A percentile compares a stretch with the other conserved stretches of the same genome.
Evolutionary conservation across 2,113 vertebrate genomes (phyloP).

Genomic region (Sceloporus undulatus): DNA sequence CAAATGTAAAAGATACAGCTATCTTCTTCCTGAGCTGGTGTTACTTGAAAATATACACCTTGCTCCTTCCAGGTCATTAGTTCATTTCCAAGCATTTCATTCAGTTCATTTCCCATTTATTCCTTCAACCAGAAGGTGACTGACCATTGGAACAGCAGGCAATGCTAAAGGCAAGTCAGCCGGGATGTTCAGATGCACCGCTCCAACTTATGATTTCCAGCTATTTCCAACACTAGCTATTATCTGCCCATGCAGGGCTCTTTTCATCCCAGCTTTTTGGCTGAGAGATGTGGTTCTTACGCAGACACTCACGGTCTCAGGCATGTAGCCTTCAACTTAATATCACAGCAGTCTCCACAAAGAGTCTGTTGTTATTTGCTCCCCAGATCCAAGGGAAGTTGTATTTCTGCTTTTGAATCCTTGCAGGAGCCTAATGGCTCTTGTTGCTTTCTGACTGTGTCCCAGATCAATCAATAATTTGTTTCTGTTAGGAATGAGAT

Average conservation of each 20-base stretch:
- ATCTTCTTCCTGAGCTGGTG: not conserved
- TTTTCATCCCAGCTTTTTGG: not conserved
- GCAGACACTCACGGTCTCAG: not conserved
- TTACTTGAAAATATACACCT: not conserved
- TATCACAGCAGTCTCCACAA: not conserved
- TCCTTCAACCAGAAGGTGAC: slow-evolving; percentile 7
- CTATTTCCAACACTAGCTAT: not conserved
- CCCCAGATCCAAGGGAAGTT: not conserved
- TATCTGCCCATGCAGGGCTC: not conserved
- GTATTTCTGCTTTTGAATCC: not conserved
- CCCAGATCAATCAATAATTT: not conserved
- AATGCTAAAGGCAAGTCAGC: slow-evolving; percentile 8
- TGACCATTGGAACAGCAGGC: not conserved
- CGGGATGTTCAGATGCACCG: slow-evolving; percentile 8
- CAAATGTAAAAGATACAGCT: not conserved
- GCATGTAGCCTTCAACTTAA: not conserved
- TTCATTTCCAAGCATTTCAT: not conserved
- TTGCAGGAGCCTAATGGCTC: not conserved
- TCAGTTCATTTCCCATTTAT: not conserved
- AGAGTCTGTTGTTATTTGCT: not conserved
- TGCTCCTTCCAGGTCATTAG: slow-evolving; percentile 16
- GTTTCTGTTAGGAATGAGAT: not conserved
- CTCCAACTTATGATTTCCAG: not conserved
- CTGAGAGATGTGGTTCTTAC: not conserved
- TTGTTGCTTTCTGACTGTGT: no score